Percentiles rank a stretch among this genome's conserved stretches.
Evolutionary conservation across 2,797 vertebrate genomes (phyloP).

Genomic region (Enteromius radiatus): DNA sequence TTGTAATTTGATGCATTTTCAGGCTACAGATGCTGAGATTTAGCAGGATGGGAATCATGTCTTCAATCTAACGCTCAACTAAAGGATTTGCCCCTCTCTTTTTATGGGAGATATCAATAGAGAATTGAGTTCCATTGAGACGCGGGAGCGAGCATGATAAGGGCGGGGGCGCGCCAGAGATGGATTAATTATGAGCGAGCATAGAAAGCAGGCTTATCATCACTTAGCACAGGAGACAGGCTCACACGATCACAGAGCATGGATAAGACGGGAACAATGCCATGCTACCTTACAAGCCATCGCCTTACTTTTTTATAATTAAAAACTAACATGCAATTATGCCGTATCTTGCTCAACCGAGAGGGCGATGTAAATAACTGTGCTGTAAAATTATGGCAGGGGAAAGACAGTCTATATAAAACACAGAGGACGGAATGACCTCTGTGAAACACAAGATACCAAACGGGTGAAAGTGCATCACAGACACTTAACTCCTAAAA

Average conservation of each 20-base stretch:
- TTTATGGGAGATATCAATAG: conserved; percentile 86
- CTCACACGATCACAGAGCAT: conserved; percentile 92
- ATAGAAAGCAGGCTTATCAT: conserved; percentile 92
- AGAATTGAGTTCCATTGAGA: conserved; percentile 91
- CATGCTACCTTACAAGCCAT: conserved; percentile 89
- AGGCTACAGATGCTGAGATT: conserved; percentile 86
- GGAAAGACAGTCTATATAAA: conserved; percentile 73
- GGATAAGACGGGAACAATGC: conserved; percentile 87
- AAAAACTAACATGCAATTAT: conserved; percentile 92
- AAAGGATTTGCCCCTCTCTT: conserved; percentile 83
- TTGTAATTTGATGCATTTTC: conserved; percentile 82
- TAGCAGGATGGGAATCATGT: conserved; percentile 86
- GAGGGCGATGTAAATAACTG: conserved; percentile 87
- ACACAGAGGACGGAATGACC: conserved; percentile 52
- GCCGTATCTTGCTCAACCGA: conserved; percentile 85
- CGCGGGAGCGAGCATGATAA: conserved; percentile 88
- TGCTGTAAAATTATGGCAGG: conserved; percentile 81
- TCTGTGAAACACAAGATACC: conserved; percentile 11
- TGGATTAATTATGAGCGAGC: conserved; percentile 95
- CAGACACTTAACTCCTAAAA: not conserved
- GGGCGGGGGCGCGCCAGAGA: conserved; percentile 88
- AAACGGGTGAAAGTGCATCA: conserved; percentile 18
- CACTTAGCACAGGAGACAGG: conserved; percentile 89
- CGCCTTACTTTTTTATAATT: conserved; percentile 86
- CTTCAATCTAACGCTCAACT: conserved; percentile 89